Base-by-base conservation (phyloP, 1,140 invertebrate species). In the Drosophila truncata region DNA sequence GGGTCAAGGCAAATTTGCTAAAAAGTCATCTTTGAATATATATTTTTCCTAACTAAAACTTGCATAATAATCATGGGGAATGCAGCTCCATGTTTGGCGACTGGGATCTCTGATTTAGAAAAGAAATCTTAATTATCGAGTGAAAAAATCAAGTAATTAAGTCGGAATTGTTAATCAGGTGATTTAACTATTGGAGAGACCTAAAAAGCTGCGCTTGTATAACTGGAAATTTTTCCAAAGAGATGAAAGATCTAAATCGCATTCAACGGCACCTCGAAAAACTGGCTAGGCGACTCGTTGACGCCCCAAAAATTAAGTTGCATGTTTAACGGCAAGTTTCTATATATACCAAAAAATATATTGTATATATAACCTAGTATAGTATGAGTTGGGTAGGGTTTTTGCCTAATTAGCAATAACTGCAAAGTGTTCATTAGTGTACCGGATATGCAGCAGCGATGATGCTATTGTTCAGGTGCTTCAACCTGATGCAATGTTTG, bases 91-190 rank as follows among this genome's bases (percentile, higher is more conserved):
- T 9, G 13, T 71, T 71, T 31, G 33, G 27, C 69, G 71, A 74
- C 64, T 75, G 61, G 72, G 71, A 77, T 67, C 60, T 77, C 25
- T 50, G 49, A 23, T n/a, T 61, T 72, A 49, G 49, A 69, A 78
- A 77, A 61, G 29, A 37, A 62, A 78, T 69, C 61, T 83, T 80
- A 70, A 73, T 82, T 72, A 83, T 72, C 63, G 57, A 44, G 47
- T 37, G 47, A 72, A 61, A 82, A 63, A 64, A 39, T 29, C 49
- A 11, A 69, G 73, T 80, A 87, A 87, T 87, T 87, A 87, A 87
- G 77, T 90, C 64, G 70, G 84, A 88, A 87, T 87, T 75, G 77
- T 74, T 81, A 87, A 87, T 87, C 82, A 84, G 81, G 82, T 81
- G 82, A 80, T 72, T 85, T 85, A 85, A 73, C 67, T 88, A 78